Percentiles rank a stretch among this genome's conserved stretches.
Conservation (phyloP, 1,140 invertebrate genomes). For the Alviniconcha marisindica region DNA sequence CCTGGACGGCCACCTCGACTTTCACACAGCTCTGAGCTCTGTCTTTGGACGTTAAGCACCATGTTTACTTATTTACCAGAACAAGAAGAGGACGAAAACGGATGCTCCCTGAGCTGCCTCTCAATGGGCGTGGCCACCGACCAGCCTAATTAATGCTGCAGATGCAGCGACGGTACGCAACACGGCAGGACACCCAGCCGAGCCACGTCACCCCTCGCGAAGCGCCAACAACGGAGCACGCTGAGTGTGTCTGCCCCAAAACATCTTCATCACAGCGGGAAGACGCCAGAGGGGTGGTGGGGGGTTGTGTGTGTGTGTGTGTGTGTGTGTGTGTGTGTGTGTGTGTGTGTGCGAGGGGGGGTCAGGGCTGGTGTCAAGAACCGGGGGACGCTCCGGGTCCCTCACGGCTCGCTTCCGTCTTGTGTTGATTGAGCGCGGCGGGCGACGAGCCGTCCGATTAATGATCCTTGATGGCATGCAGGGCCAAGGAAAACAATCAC, state of each 20-base stretch:
- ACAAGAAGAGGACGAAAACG: too few relatives aligned
- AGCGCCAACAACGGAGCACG: too few relatives aligned
- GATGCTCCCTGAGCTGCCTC: too few relatives aligned
- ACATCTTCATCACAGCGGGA: too few relatives aligned
- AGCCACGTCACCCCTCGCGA: too few relatives aligned
- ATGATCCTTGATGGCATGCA: slow-evolving; percentile 11
- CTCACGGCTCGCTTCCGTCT: neutral
- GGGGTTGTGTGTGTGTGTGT: neutral
- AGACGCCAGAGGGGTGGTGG: neutral
- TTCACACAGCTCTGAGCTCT: too few relatives aligned
- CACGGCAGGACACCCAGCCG: neutral
- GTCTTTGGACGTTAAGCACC: too few relatives aligned
- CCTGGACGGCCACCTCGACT: too few relatives aligned
- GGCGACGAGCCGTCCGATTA: neutral
- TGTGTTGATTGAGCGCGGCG: neutral
- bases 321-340: neutral
- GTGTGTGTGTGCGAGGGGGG: neutral
- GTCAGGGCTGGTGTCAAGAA: neutral
- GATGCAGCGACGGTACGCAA: neutral
- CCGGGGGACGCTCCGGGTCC: neutral
- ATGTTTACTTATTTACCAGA: too few relatives aligned
- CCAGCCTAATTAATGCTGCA: too few relatives aligned
- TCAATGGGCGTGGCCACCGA: too few relatives aligned
- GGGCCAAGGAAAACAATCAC: neutral
- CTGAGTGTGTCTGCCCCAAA: neutral